Base-by-base conservation (phyloP, 2,888 invertebrate species). In the Apamea crenata region DNA sequence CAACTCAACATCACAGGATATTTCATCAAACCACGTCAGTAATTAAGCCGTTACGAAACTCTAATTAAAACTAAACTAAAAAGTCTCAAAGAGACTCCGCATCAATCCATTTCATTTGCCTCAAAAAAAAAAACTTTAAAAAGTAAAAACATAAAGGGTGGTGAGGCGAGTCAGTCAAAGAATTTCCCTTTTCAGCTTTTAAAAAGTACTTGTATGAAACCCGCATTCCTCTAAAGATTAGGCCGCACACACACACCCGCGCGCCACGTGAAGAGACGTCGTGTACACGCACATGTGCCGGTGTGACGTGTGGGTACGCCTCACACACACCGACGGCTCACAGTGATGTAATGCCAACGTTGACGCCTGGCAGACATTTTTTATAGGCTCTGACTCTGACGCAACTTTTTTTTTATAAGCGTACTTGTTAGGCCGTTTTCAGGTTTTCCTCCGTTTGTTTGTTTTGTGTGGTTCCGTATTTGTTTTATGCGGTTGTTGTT, bases 361-460 rank as follows among this genome's bases (percentile, higher is more conserved):
- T 96, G 96, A 96, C 96, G 96, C 94, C 94, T 94, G 91, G 95
- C 94, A 97, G 96, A 96, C 96, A 96, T 96, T 97, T 97, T 97
- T 96, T 96, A 96, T 97, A 95, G 92, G 88, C 93, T 95, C 93
- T 96, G 96, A 96, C 93, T 95, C 93, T 96, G 96, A 96, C 96
- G 96, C 96, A 96, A 96, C 95, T 92, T 95, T 96, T 88, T 80
- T 96, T 96, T 95, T 96, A 94, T 94, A 94, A 93, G 91, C 92
- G 93, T 93, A 93, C 92, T 91, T 88, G 91, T 95, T 92, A 95
- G 93, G 95, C 90, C 67, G 92, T 88, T 91, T 91, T 85, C 90
- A 91, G 81, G 82, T 80, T 90, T 88, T 87, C 87, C 89, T 86
- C 81, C 47, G n/a, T 65, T 76, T 53, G 59, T 84, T 85, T 83